Base-by-base conservation (phyloP, 2,888 invertebrate genomes). In the Creontiades dilutus region DNA sequence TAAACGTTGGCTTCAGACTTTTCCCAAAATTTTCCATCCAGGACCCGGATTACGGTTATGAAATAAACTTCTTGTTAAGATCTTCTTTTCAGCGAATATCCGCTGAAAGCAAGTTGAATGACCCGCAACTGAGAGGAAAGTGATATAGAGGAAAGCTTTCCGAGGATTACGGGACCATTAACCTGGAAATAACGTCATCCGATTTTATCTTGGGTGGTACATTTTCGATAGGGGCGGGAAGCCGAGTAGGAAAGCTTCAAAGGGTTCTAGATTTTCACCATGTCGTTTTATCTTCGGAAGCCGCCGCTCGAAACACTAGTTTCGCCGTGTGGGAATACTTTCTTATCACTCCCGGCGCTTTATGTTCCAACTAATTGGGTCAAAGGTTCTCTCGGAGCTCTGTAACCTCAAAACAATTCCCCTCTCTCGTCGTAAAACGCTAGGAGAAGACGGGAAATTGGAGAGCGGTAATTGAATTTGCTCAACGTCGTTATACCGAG, bases 311-410 rank as follows among this genome's bases (percentile, higher is more conserved):
- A 0, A 27, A 7, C 11, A 19, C 68, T 27, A 23, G 23, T 7
- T 23, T n/a, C 19, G 68, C 27, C 23, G 23, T 23, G 68, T 68
- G 68, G 68, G 23, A 68, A 23, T 68, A 68, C 14, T 78, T 78
- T 78, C 46, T 46, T 46, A 78, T 78, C 37, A n/a, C 16, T 78
- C 78, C 46, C n/a, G 46, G 11, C 78, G 19, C 78, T 78, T 46
- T 78, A 46, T 78, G 28, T 78, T 9, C 5, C 46, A 78, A 78
- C 46, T 76, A 28, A 28, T 76, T 76, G 76, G 76, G 76, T 76
- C 76, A 76, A 28, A 76, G 76, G 61, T 46, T 28, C 75, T n/a
- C 76, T n/a, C 76, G 76, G 11, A 75, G 75, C 75, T 76, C 28
- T 28, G 27, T 3, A 76, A 27, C 76, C 27, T 76, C 16, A 75